A percentile compares a stretch with the other conserved stretches of the same genome.
Evolutionary conservation across 2,113 vertebrate species (phyloP).

Genomic region (Bostrychus sinensis): DNA sequence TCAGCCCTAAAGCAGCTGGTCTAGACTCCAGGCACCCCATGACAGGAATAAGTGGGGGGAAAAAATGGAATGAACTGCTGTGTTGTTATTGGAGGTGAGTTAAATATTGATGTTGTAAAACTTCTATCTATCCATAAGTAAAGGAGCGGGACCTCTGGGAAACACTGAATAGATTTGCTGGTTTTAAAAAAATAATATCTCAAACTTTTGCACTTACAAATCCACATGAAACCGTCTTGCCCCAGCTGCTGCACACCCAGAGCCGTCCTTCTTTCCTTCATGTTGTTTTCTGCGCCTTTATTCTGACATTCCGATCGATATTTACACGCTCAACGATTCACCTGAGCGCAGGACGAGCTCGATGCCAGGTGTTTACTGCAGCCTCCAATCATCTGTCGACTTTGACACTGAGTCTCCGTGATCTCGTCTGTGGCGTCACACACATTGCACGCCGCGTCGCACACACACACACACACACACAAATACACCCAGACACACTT

Average conservation of each 20-base stretch:
- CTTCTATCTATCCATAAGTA: neutral
- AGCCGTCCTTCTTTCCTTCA: slow-evolving; percentile 24
- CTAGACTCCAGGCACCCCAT: too few species aligned
- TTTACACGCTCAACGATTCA: slow-evolving; percentile 45
- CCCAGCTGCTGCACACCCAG: neutral
- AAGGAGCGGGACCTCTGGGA: too few species aligned
- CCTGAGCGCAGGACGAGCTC: slow-evolving; percentile 49
- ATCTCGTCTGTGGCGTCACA: slow-evolving; percentile 55
- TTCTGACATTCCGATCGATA: slow-evolving; percentile 40
- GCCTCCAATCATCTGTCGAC: slow-evolving; percentile 62
- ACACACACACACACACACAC: slow-evolving; percentile 20
- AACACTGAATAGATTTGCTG: neutral
- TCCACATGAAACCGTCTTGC: slow-evolving; percentile 24
- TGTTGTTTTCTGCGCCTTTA: slow-evolving; percentile 31
- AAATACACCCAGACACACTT: slow-evolving; percentile 15
- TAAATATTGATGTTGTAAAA: too few species aligned
- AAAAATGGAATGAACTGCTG: too few species aligned
- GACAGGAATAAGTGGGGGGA: too few species aligned
- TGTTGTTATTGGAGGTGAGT: too few species aligned
- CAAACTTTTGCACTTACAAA: slow-evolving; percentile 27
- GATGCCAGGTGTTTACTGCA: slow-evolving; percentile 61
- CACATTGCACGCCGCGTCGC: slow-evolving; percentile 54
- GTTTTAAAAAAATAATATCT: neutral
- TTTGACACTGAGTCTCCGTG: slow-evolving; percentile 58
- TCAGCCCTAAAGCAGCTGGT: too few species aligned